Evolutionary conservation across 2,113 vertebrate genomes (phyloP).

Genomic region (Pontoporia blainvillei): DNA sequence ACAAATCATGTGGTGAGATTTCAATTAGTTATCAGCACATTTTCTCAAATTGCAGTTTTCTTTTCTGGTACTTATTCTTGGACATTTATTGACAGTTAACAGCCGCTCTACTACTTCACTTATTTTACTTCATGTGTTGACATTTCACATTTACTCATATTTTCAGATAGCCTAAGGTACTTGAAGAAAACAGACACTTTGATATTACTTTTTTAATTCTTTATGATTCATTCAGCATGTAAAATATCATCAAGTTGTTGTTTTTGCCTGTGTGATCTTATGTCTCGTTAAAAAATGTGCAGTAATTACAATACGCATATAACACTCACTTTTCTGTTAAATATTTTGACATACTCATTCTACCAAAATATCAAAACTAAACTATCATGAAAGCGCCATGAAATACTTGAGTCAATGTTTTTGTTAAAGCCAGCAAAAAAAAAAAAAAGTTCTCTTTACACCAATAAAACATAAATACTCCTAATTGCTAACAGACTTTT

Average conservation of each 20-base stretch:
- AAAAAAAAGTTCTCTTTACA: neutral
- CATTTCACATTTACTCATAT: conserved; percentile 24
- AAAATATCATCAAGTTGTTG: neutral
- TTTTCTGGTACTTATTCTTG: neutral
- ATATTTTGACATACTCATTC: conserved; percentile 48
- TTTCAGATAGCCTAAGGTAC: conserved; percentile 16
- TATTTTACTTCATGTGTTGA: neutral
- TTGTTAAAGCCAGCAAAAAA: conserved; percentile 14
- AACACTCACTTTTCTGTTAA: conserved; percentile 35
- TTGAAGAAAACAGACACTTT: neutral
- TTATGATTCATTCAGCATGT: neutral
- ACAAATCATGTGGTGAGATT: neutral
- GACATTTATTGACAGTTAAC: conserved; percentile 16
- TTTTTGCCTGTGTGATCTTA: conserved; percentile 2
- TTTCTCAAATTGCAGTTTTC: neutral
- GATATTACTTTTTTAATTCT: neutral
- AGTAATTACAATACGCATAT: conserved; percentile 37
- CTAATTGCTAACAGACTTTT: conserved; percentile 54
- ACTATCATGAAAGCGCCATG: conserved; percentile 16
- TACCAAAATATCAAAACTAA: conserved; percentile 43
- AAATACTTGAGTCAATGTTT: conserved; percentile 33
- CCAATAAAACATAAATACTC: conserved; percentile 53
- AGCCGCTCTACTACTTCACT: neutral
- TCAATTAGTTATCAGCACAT: neutral
- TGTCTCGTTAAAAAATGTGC: neutral